phyloP scores from a whole-genome alignment of 1,140 invertebrate species.

The Proctacanthus coquilletti region DNA sequence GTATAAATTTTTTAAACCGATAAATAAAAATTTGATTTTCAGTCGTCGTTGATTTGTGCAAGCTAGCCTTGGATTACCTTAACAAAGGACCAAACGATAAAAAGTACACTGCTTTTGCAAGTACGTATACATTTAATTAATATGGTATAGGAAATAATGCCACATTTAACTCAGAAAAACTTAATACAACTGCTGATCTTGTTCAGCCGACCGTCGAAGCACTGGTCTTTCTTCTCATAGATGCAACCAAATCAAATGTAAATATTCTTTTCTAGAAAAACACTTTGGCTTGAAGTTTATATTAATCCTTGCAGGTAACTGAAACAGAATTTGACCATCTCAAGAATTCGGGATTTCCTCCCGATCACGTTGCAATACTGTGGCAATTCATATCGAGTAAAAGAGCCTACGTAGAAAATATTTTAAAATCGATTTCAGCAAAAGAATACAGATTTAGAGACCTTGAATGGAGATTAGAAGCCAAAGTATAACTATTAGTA shows the following conservation, averaged over 20 bases:
- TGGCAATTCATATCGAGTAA: neutral
- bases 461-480: conserved; percentile 4
- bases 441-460: conserved; percentile 1
- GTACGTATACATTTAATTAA: conserved; percentile 29
- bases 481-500: neutral
- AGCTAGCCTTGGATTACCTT: conserved; percentile 41
- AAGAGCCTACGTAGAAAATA: neutral
- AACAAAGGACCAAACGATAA: conserved; percentile 44
- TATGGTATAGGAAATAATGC: too few species aligned
- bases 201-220: conserved; percentile 36
- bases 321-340: conserved; percentile 39
- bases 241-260: conserved; percentile 38
- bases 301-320: too few species aligned
- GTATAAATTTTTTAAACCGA: too few species aligned
- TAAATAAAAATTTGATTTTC: too few species aligned
- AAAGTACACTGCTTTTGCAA: conserved; percentile 37
- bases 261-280: conserved; percentile 8
- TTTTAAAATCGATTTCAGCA: neutral
- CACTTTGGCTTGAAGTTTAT: conserved; percentile 11
- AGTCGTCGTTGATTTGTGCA: conserved; percentile 50
- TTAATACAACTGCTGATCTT: conserved; percentile 30
- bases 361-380: neutral
- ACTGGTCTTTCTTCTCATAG: conserved; percentile 35
- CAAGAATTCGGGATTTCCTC: neutral
- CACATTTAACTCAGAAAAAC: too few species aligned